Conservation (phyloP, 1,140 invertebrate genomes). For the Drosophila aff. region DNA sequence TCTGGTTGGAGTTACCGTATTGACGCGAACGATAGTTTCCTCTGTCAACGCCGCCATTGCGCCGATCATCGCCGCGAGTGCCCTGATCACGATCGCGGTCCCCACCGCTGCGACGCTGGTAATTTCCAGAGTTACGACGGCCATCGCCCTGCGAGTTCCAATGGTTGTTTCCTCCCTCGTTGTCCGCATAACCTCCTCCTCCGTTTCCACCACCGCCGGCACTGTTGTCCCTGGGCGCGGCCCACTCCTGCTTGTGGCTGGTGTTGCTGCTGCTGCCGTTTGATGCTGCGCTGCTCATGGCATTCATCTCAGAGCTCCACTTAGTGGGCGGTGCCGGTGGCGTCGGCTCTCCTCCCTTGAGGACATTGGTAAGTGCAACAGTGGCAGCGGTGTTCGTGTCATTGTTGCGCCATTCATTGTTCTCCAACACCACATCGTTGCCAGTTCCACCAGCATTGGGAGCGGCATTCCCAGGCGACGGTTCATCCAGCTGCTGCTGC, state of each 20-base stretch:
- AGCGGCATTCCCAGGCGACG: conserved; percentile 16
- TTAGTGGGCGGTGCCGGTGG: conserved; percentile 55
- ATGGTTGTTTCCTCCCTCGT: conserved; percentile 63
- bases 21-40: conserved; percentile 71
- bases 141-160: conserved; percentile 74
- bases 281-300: conserved; percentile 63
- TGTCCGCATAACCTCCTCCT: conserved; percentile 43
- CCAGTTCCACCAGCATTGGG: conserved; percentile 19
- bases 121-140: conserved; percentile 70
- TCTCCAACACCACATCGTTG: conserved; percentile 57
- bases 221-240: conserved; percentile 65
- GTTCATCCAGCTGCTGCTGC: conserved; percentile 48
- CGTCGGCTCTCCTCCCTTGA: conserved; percentile 57
- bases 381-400: conserved; percentile 75
- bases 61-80: conserved; percentile 60
- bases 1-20: conserved; percentile 74
- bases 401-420: conserved; percentile 62
- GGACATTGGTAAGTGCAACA: conserved; percentile 71
- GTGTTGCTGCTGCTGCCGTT: conserved; percentile 63
- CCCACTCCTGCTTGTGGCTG: conserved; percentile 75
- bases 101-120: conserved; percentile 63
- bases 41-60: conserved; percentile 46
- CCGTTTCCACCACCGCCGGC: conserved; percentile 44
- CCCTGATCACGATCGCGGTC: conserved; percentile 44
- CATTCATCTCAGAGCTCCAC: conserved; percentile 82